Percentiles rank a stretch among this genome's conserved stretches.
phyloP scores from a whole-genome alignment of 2,797 vertebrate genomes.

The Ctenopoma multispine region DNA sequence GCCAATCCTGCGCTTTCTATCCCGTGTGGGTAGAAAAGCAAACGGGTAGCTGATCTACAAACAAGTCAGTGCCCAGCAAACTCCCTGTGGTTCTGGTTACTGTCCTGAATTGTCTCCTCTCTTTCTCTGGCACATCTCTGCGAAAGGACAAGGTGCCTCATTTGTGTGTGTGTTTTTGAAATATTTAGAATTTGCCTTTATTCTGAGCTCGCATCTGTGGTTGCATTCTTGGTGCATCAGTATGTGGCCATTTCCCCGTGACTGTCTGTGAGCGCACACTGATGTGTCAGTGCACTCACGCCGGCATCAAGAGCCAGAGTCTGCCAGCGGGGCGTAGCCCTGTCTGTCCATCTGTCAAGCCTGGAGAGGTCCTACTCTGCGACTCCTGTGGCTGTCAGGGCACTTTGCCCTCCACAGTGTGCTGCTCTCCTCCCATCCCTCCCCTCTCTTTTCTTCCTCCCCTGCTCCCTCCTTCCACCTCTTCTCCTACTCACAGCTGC shows the following conservation, averaged over 20 bases:
- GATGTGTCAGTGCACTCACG: slow-evolving; percentile 28
- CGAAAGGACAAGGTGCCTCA: slow-evolving; percentile 7
- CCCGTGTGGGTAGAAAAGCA: slow-evolving; percentile 55
- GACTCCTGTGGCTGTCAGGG: slow-evolving; percentile 65
- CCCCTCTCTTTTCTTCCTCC: slow-evolving; percentile 15
- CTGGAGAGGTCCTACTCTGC: slow-evolving; percentile 67
- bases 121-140: not conserved
- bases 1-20: slow-evolving; percentile 53
- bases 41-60: slow-evolving; percentile 57
- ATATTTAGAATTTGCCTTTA: not conserved
- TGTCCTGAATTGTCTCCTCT: slow-evolving; percentile 24
- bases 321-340: slow-evolving; percentile 57
- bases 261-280: not conserved
- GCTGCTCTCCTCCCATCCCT: slow-evolving; percentile 54
- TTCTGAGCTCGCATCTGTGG: not conserved
- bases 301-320: slow-evolving; percentile 46
- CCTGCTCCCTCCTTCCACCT: slow-evolving; percentile 21
- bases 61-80: slow-evolving; percentile 39
- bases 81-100: slow-evolving; percentile 36
- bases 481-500: slow-evolving; percentile 78
- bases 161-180: not conserved
- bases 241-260: slow-evolving; percentile 5
- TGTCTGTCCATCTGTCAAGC: slow-evolving; percentile 77
- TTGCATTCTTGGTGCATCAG: slow-evolving; percentile 12
- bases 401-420: slow-evolving; percentile 69